Base-by-base conservation (phyloP, 2,113 vertebrate genomes). In the Anthoscopus minutus region DNA sequence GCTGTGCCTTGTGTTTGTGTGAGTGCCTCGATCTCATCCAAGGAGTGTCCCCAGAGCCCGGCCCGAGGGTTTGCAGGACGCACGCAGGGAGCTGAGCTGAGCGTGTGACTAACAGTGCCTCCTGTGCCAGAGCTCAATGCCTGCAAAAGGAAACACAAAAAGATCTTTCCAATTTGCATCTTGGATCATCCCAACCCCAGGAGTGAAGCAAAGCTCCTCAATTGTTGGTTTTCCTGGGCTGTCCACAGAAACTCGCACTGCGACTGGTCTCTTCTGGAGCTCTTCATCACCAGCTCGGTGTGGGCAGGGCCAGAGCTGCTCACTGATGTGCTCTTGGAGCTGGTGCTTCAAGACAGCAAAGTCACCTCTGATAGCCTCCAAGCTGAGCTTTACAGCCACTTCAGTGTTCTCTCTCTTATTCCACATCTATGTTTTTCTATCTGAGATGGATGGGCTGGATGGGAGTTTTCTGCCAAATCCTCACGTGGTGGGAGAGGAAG, bases 71-170 rank as follows among this genome's bases (percentile, higher is more conserved):
- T n/a, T 35, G 51, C 76, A 44, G 66, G 40, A 11, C 30, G 1
- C 9, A 7, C 5, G 18, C 47, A 8, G 5, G n/a, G 64, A n/a
- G n/a, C 56, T 44, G 86, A 66, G 54, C 82, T 48, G 60, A 74
- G 82, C 4, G 16, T 51, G 83, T 86, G 83, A 86, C 72, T 44
- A 28, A 69, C 1, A 0, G 64, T 60, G 65, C 84, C 37, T 15
- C 1, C 4, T 48, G 81, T 50, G 64, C 7, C 7, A n/a, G 60
- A 30, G 42, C 74, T 94, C 86, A 88, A 50, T 19, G 47, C 81
- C 94, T 94, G 88, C 92, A 88, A 93, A 94, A 94, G 89, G 88
- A 97, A 89, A 92, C 1, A 28, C 51, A 81, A 8, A 50, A 61
- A 80, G 62, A 31, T 44, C 70, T 92, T 73, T 82, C 60, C 67